Evolutionary conservation across 2,888 invertebrate genomes (phyloP), one percentile per base, ranked within the genome.

Genomic region (Archaeoteleia sp.): DNA sequence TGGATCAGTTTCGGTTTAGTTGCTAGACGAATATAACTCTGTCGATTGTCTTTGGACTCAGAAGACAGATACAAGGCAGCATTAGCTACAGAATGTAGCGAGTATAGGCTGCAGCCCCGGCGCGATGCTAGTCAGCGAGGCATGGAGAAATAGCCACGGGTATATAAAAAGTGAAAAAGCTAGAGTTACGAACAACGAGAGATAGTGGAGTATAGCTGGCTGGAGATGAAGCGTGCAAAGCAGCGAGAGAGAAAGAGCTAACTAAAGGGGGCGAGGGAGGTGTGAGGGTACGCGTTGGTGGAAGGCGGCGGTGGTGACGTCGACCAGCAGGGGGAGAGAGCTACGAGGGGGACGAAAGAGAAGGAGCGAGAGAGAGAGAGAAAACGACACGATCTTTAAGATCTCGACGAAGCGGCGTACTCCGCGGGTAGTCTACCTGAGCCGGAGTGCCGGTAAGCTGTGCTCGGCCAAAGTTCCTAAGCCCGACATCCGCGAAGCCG

Each of bases 61-160:
- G 20, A 30, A 30, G 30, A 30, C 3, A n/a, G 27, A 29, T 29
- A 29, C 9, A 10, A 32, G 40, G 27, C 53, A 17, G 40, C 10
- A 15, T 15, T 37, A 42, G 42, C 34, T 17, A 30, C 40, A 46
- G 48, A 54, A 48, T 65, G 51, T 45, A 34, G 34, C 39, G 32
- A 57, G 51, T 35, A 51, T 46, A 57, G 57, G 32, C 37, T 39
- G 7, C 46, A 57, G 57, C 65, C 57, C 57, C 57, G 49, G 55
- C 37, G 37, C 51, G 57, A 46, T 37, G 55, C 61, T 49, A 70
- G 51, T 45, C 74, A 76, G 70, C 75, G 55, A 67, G 68, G 69
- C 71, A 71, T 71, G 74, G 70, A 72, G 73, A 71, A 73, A 75
- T 67, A 76, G 71, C 67, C 66, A 61, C 62, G 62, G 43, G 43